Conservation (phyloP, 2,113 vertebrate genomes). For the Myiozetetes cayanensis region DNA sequence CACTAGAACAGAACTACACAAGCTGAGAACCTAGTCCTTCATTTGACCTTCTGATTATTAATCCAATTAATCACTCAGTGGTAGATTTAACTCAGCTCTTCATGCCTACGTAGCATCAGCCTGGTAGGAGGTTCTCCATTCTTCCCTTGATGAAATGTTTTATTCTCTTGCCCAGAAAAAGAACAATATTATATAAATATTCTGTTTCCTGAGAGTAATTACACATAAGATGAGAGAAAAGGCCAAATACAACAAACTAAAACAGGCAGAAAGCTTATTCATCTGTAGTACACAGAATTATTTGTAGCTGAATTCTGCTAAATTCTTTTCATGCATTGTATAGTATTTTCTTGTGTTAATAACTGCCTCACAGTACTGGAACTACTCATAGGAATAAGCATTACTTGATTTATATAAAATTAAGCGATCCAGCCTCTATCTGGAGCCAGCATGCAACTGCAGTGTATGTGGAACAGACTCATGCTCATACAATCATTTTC, state of each 20-base stretch:
- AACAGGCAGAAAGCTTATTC: not conserved
- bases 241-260: constrained; percentile 11
- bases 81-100: constrained; percentile 29
- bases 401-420: not conserved
- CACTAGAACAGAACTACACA: not conserved
- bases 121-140: constrained; percentile 6
- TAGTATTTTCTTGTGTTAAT: not conserved
- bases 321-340: not conserved
- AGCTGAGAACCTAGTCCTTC: constrained; percentile 10
- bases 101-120: not conserved
- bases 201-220: not conserved
- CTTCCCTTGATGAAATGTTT: not conserved
- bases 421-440: not conserved
- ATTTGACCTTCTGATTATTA: constrained; percentile 45
- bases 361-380: not conserved
- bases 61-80: constrained; percentile 42
- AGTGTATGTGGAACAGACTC: not conserved
- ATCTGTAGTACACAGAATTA: not conserved
- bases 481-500: not conserved
- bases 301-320: not conserved
- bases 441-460: not conserved
- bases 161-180: constrained; percentile 19
- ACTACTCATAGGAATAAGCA: not conserved
- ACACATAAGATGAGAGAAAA: not conserved
- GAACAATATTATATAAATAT: constrained; percentile 14